A percentile compares a stretch with the other conserved stretches of the same genome.
These are phyloP conservation scores for Nyleta sp. DNA, from an alignment of 2,888 invertebrate species.

Conservation along the genomic window DNA sequence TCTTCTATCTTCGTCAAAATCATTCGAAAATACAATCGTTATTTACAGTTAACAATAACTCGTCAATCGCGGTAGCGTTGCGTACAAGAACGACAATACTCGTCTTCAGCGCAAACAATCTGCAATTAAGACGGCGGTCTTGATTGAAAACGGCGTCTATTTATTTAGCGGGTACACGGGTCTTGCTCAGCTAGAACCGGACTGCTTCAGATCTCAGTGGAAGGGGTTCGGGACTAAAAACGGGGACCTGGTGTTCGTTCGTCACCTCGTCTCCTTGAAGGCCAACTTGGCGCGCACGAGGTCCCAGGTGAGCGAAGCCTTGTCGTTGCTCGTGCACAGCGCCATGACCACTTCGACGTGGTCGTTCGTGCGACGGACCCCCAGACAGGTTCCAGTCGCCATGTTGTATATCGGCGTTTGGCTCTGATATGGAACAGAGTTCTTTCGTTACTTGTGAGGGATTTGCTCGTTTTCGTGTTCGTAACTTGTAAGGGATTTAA, in stretches of 20 bases:
- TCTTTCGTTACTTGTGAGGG: too few relatives aligned
- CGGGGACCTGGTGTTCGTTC: slow-evolving; percentile 17
- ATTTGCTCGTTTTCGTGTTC: too few relatives aligned
- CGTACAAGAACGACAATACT: too few relatives aligned
- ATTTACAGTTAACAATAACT: slow-evolving; percentile 23
- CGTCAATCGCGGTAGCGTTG: too few relatives aligned
- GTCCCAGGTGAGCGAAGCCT: slow-evolving; percentile 84
- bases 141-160: too few relatives aligned
- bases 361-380: slow-evolving; percentile 82
- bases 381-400: slow-evolving; percentile 93
- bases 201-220: slow-evolving; percentile 10
- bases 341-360: slow-evolving; percentile 85
- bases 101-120: too few relatives aligned
- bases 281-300: slow-evolving; percentile 79
- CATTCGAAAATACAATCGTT: slow-evolving; percentile 19
- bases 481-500: too few relatives aligned
- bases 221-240: not conserved
- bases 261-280: slow-evolving; percentile 74
- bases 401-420: slow-evolving; percentile 92
- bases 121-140: too few relatives aligned
- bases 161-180: too few relatives aligned
- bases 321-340: slow-evolving; percentile 84
- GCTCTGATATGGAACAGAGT: slow-evolving; percentile 84
- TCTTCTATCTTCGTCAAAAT: slow-evolving; percentile 3
- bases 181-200: slow-evolving; percentile 1